Base-by-base conservation (phyloP, 2,888 invertebrate species). In the Thymelicus sylvestris region DNA sequence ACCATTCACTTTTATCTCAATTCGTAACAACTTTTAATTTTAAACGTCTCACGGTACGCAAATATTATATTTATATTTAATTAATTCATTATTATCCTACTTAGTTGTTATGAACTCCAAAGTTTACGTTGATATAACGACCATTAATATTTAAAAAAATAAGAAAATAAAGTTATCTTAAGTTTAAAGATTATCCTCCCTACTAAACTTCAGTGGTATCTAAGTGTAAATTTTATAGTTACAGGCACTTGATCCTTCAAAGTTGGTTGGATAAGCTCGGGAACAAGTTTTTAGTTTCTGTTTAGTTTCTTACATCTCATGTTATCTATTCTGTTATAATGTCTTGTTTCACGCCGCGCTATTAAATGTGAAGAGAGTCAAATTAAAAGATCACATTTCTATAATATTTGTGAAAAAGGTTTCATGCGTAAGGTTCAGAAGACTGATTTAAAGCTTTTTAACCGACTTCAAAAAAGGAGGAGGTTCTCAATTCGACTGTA, bases 281-380 rank as follows among this genome's bases (percentile, higher is more conserved):
- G 69, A 48, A 64, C 64, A 64, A 59, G 69, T 69, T 59, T 41
- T 68, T 57, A 64, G 69, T 69, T 69, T 69, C 59, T 39, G 59
- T 50, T 55, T 55, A 69, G 57, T 48, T 64, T 63, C 59, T 64
- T 48, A 31, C 57, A 59, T 69, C 48, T 59, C 48, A 72, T 74
- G 76, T 80, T 83, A 82, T 83, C 83, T 82, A 81, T 81, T 83
- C 81, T 73, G 75, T 75, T 71, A 72, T 69, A 31, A 72, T 63
- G 7, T 31, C 41, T 24, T 12, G 59, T 48, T 31, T 6, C 12
- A 59, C 38, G 15, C 6, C 2, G 8, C 6, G 48, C 63, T 47
- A 1, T 31, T 48, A 63, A 31, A 12, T 48, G 48, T 13, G 38
- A 19, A n/a, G 15, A 8, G 7, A 52, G 6, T 52, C 7, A 7